Evolutionary conservation across 2,113 vertebrate genomes (phyloP).

Genomic region (Microcebus lehilahytsara): DNA sequence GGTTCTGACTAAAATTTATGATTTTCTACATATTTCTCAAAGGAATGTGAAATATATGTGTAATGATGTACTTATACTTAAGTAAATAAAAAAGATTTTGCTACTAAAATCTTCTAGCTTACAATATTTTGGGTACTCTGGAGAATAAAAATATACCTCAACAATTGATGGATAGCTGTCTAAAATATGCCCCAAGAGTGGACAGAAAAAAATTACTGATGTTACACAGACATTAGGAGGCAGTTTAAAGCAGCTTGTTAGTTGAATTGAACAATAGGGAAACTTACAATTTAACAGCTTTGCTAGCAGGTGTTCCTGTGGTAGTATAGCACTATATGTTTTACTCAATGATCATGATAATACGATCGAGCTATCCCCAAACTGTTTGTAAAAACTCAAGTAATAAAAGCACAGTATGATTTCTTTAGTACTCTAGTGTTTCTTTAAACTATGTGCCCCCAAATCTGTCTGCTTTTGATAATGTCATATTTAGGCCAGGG

Average conservation of each 20-base stretch:
- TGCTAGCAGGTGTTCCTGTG: constrained; percentile 77
- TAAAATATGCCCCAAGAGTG: constrained; percentile 70
- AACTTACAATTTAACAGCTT: constrained; percentile 72
- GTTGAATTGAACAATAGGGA: constrained; percentile 75
- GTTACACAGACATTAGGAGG: constrained; percentile 67
- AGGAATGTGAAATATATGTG: not conserved
- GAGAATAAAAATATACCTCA: constrained; percentile 65
- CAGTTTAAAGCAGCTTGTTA: constrained; percentile 78
- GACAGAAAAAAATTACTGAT: constrained; percentile 28
- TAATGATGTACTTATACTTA: constrained; percentile 22
- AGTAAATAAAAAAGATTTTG: constrained; percentile 46
- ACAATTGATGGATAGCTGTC: constrained; percentile 77
- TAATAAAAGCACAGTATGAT: constrained; percentile 54
- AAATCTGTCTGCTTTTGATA: constrained; percentile 41
- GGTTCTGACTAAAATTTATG: constrained; percentile 63
- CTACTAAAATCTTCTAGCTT: constrained; percentile 45
- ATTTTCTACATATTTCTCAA: constrained; percentile 59
- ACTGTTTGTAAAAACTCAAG: constrained; percentile 8
- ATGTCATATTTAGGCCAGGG: not conserved
- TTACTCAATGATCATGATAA: constrained; percentile 58
- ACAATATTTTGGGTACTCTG: constrained; percentile 54
- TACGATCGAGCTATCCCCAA: constrained; percentile 29
- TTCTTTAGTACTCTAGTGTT: constrained; percentile 50
- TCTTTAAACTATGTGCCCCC: constrained; percentile 34
- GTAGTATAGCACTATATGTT: constrained; percentile 63